These are phyloP conservation scores for Ceratothoa steindachneri DNA, from an alignment of 2,888 invertebrate species.

Conservation along the genomic window DNA sequence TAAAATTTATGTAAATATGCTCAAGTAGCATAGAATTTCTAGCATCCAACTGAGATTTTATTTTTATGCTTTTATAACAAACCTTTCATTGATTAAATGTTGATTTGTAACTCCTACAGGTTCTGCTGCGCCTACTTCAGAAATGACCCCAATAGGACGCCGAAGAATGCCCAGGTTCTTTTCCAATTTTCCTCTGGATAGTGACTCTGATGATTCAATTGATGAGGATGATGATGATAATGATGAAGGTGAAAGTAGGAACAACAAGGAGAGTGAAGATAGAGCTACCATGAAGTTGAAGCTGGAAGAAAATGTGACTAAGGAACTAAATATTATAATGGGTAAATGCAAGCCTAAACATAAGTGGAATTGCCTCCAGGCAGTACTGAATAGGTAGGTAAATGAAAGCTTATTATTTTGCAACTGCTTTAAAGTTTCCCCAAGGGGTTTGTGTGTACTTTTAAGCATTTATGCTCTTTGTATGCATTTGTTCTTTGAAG, in stretches of 20 bases:
- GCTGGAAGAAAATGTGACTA: background rate
- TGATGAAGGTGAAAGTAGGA: background rate
- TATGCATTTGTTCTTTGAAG: too few species aligned
- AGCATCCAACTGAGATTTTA: too few species aligned
- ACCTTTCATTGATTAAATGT: too few species aligned
- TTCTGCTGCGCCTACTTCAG: background rate
- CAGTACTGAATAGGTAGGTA: background rate
- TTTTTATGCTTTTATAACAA: too few species aligned
- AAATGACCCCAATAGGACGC: background rate
- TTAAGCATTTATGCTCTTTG: too few species aligned
- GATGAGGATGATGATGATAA: constrained; percentile 1
- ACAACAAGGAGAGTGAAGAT: background rate
- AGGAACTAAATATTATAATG: background rate
- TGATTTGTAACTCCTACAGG: too few species aligned
- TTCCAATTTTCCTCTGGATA: background rate
- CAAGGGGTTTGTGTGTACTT: too few species aligned
- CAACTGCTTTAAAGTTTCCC: too few species aligned
- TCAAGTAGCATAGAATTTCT: too few species aligned
- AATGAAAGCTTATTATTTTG: too few species aligned
- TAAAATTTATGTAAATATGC: too few species aligned
- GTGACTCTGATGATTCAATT: background rate
- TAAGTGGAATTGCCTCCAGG: background rate
- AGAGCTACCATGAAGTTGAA: background rate
- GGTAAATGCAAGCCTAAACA: background rate
- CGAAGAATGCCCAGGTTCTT: background rate